Evolutionary conservation across 2,113 vertebrate species (phyloP).

Genomic region (Centropus bengalensis): DNA sequence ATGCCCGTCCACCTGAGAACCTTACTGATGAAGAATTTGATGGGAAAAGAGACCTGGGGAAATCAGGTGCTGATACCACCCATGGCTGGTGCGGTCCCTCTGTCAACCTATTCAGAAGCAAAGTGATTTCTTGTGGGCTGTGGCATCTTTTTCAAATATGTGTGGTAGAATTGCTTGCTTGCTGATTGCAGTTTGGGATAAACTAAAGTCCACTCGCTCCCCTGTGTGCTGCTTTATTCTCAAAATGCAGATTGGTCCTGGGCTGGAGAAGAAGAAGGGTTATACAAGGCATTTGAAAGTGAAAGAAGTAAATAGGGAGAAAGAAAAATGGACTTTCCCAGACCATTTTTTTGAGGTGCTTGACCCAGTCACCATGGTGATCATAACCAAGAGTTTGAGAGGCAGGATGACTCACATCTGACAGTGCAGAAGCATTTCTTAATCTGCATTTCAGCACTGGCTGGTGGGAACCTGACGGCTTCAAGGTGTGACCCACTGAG

Average conservation of each 20-base stretch:
- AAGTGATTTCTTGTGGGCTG: not conserved
- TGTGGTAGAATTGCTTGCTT: not conserved
- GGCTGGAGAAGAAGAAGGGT: not conserved
- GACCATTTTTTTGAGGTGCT: not conserved
- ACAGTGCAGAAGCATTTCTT: not conserved
- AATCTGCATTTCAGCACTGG: not conserved
- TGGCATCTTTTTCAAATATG: fast-evolving
- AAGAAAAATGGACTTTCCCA: not conserved
- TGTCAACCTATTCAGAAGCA: not conserved
- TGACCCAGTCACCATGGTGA: constrained; percentile 15
- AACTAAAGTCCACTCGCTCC: not conserved
- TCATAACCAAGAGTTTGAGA: not conserved
- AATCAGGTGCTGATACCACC: not conserved
- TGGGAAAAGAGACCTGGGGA: not conserved
- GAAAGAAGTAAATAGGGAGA: not conserved
- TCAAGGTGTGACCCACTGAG: not conserved
- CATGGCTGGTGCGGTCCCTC: not conserved
- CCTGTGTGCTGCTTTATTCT: not conserved
- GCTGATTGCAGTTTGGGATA: not conserved
- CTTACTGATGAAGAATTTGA: not conserved
- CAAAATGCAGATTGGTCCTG: not conserved
- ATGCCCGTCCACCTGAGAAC: not conserved
- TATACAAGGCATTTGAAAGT: not conserved
- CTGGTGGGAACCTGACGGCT: fast-evolving
- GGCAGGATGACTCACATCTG: constrained; percentile 5